Evolutionary conservation across 2,113 vertebrate species (phyloP).

Genomic region (Psophia crepitans): DNA sequence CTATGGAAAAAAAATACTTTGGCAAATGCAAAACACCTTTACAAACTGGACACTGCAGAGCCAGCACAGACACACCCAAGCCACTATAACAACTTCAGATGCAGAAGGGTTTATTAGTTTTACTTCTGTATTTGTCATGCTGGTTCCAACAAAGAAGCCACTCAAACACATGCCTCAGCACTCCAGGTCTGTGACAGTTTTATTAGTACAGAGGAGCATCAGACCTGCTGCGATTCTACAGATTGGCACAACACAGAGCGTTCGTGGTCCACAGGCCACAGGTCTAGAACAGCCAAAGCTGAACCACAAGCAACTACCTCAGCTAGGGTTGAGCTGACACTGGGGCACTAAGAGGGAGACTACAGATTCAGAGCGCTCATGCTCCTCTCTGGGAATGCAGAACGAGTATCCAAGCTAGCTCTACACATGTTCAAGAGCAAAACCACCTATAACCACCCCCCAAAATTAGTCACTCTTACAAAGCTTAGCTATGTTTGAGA

Average conservation of each 20-base stretch:
- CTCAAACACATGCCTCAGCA: background rate
- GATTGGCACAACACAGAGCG: background rate
- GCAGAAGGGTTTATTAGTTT: background rate
- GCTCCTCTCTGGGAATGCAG: background rate
- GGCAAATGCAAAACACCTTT: background rate
- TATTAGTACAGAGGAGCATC: background rate
- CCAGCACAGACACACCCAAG: background rate
- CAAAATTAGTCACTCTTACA: background rate
- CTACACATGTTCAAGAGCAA: background rate
- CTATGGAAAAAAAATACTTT: background rate
- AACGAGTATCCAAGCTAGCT: background rate
- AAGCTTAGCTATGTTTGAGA: background rate
- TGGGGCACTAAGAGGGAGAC: background rate
- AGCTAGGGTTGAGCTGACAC: fast-evolving
- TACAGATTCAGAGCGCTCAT: background rate
- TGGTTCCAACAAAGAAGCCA: background rate
- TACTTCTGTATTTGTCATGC: background rate
- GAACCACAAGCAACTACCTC: background rate
- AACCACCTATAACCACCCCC: background rate
- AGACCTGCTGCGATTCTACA: background rate
- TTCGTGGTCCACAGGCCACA: background rate
- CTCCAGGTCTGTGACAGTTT: background rate
- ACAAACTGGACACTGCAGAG: background rate
- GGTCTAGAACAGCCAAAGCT: background rate
- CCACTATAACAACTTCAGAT: background rate